These are phyloP conservation scores for Chionoecetes opilio DNA, from an alignment of 1,140 invertebrate species.

Conservation along the genomic window DNA sequence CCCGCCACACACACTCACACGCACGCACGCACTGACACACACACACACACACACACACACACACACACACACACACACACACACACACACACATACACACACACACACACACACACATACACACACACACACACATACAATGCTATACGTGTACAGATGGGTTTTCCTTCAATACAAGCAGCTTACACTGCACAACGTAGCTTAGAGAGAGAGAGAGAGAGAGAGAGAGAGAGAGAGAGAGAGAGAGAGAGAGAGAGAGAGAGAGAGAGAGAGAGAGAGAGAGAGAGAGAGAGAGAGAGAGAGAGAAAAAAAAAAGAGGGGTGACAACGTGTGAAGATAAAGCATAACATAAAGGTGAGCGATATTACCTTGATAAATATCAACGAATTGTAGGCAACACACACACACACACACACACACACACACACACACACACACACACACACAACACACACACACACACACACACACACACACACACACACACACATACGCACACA, in stretches of 20 bases:
- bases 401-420: constrained; percentile 41
- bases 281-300: neutral
- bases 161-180: neutral
- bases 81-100: constrained; percentile 50
- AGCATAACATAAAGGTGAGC: neutral
- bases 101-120: constrained; percentile 52
- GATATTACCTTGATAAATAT: neutral
- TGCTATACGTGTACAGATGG: constrained; percentile 41
- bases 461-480: too few relatives aligned
- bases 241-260: neutral
- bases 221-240: constrained; percentile 52
- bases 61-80: constrained; percentile 51
- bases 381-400: neutral
- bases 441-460: neutral
- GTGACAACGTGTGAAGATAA: neutral
- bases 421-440: constrained; percentile 27
- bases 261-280: neutral
- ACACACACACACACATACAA: constrained; percentile 48
- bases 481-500: too few relatives aligned
- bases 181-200: neutral
- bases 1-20: constrained; percentile 73
- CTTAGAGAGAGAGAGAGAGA: constrained; percentile 46
- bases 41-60: constrained; percentile 68
- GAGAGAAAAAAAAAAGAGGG: too few relatives aligned
- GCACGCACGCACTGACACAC: constrained; percentile 71